Base-by-base conservation (phyloP, 2,113 vertebrate species). In the Athene cunicularia region DNA sequence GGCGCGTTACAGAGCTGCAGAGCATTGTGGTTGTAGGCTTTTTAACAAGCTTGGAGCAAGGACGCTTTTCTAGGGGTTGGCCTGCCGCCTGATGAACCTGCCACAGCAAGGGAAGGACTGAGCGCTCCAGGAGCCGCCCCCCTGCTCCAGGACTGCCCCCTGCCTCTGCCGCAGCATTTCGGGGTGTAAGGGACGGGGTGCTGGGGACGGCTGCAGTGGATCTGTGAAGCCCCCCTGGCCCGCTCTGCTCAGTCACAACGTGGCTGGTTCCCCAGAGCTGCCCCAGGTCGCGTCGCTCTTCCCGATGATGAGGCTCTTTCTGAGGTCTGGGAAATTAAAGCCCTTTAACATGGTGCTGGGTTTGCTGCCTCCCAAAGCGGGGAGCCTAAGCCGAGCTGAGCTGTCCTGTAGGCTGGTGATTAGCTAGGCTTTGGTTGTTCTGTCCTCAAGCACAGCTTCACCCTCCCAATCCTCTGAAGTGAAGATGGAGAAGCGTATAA, bases 401-500 rank as follows among this genome's bases (percentile, higher is more conserved):
- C 63, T 32, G 6, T 20, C 56, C 52, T 6, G 6, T 16, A 14
- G 79, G 71, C 88, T 60, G 50, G 63, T 15, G 86, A 33, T 53
- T 43, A 62, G 43, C 70, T 14, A 28, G 75, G 58, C 84, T 76
- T 93, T 35, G 66, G 59, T 95, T 96, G 41, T 11, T 37, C 97
- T 18, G 2, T 62, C 84, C 91, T 90, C 93, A 43, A 91, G 94
- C 66, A 75, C 82, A 95, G 80, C 53, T 91, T 95, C 81, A 68
- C 94, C 94, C 95, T 90, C 91, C 74, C 64, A 67, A 0, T 30
- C 70, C 81, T 92, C 93, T 88, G 60, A 83, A 96, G 92, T 53
- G 89, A 68, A 53, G 92, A 89, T 63, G 91, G 91, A 94, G 93
- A 77, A 96, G 96, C 92, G 2, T 76, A 92, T 98, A 96, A 98